Conservation (phyloP, 2,113 vertebrate genomes). For the Prinia subflava region DNA sequence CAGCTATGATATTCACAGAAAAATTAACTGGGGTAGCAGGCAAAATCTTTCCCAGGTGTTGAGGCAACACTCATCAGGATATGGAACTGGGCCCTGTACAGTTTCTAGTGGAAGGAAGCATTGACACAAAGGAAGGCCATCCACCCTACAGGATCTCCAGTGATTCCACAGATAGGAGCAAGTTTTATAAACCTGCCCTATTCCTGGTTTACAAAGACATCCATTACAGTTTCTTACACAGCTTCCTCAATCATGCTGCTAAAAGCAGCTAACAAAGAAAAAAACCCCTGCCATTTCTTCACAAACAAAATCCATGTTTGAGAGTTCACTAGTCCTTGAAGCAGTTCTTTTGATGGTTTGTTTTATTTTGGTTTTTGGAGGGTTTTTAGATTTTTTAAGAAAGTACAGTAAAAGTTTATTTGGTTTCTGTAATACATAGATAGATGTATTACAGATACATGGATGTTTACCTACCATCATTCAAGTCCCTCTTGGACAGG, state of each 20-base stretch:
- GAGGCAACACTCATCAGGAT: background rate
- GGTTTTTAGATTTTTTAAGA: background rate
- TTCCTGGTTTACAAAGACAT: background rate
- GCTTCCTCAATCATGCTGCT: background rate
- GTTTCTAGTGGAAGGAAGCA: background rate
- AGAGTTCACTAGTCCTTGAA: background rate
- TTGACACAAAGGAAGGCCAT: background rate
- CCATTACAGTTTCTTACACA: background rate
- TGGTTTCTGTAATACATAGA: background rate
- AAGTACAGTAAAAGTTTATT: background rate
- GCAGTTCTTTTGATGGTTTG: background rate
- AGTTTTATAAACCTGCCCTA: background rate
- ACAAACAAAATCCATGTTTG: background rate
- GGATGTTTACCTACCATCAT: background rate
- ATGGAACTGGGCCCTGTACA: background rate
- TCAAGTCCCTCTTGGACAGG: background rate
- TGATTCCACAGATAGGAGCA: fast-evolving
- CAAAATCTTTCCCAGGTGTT: background rate
- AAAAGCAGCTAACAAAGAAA: background rate
- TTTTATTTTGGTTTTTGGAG: background rate
- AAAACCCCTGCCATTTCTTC: background rate
- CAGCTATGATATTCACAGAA: background rate
- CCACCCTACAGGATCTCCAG: background rate
- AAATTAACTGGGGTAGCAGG: background rate
- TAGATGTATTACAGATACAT: too few relatives aligned